Percentiles rank a stretch among this genome's conserved stretches.
These are phyloP conservation scores for Lepidocolaptes lacrymiger DNA, from an alignment of 2,797 vertebrate genomes.

Conservation along the genomic window DNA sequence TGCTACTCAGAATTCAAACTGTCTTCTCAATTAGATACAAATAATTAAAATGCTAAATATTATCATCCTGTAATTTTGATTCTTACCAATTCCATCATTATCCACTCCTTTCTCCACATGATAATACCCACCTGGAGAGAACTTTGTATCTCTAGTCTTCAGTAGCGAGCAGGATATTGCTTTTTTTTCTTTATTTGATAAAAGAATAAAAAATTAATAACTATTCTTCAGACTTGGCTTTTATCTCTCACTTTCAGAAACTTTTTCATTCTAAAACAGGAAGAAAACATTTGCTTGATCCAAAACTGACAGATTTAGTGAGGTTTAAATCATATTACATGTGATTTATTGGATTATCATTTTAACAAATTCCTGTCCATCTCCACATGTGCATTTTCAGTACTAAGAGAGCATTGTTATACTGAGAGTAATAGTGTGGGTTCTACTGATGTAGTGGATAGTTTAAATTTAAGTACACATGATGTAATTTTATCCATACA, in stretches of 20 bases:
- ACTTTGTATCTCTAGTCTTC: not conserved
- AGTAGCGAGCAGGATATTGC: not conserved
- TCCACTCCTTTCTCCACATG: not conserved
- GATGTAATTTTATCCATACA: not conserved
- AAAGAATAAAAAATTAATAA: not conserved
- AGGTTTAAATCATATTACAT: not conserved
- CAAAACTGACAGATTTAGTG: not conserved
- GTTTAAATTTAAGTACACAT: not conserved
- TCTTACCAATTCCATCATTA: constrained; percentile 6
- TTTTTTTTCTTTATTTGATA: not conserved
- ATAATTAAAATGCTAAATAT: constrained; percentile 9
- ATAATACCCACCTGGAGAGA: not conserved
- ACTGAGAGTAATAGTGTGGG: not conserved
- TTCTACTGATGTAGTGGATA: not conserved
- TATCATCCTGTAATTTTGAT: constrained; percentile 13
- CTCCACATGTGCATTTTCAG: not conserved
- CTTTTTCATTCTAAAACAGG: not conserved
- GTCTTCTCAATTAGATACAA: not conserved
- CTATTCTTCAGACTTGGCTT: not conserved
- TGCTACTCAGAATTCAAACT: not conserved
- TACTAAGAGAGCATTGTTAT: not conserved
- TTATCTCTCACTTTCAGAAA: not conserved
- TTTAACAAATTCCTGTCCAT: not conserved
- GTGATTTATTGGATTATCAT: not conserved
- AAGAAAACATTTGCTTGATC: not conserved